Percentiles rank a stretch among this genome's conserved stretches.
Evolutionary conservation across 2,888 invertebrate species (phyloP).

Genomic region (Diploptera punctata): DNA sequence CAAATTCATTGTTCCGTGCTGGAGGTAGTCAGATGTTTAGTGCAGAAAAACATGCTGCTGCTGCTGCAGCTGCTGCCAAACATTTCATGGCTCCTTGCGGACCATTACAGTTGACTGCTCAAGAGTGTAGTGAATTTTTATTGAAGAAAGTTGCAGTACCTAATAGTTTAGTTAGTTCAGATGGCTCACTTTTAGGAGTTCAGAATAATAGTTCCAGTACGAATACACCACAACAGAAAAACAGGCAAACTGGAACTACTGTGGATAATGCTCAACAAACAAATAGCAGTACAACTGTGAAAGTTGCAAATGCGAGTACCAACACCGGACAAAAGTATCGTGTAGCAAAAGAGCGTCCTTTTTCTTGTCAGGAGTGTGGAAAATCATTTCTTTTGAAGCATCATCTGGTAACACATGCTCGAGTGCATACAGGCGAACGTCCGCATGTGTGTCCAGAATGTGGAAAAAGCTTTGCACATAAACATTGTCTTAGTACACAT

Average conservation of each 20-base stretch:
- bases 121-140: constrained; percentile 79
- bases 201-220: constrained; percentile 11
- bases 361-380: constrained; percentile 50
- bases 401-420: constrained; percentile 73
- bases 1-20: constrained; percentile 52
- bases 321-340: constrained; percentile 30
- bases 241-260: constrained; percentile 12
- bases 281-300: neutral
- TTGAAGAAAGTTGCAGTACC: constrained; percentile 74
- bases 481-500: constrained; percentile 84
- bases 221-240: constrained; percentile 30
- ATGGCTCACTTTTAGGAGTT: constrained; percentile 10
- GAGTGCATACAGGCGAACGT: constrained; percentile 79
- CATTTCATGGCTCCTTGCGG: constrained; percentile 77
- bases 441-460: constrained; percentile 82
- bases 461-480: constrained; percentile 81
- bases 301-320: constrained; percentile 4
- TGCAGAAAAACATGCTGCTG: constrained; percentile 54
- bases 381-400: constrained; percentile 51
- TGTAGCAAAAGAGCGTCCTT: constrained; percentile 48
- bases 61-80: constrained; percentile 55
- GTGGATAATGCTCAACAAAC: neutral
- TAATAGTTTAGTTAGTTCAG: constrained; percentile 28
- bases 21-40: constrained; percentile 55
- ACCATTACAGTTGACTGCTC: constrained; percentile 74